Conservation (phyloP, 2,113 vertebrate species). For the Orthonyx spaldingii region DNA sequence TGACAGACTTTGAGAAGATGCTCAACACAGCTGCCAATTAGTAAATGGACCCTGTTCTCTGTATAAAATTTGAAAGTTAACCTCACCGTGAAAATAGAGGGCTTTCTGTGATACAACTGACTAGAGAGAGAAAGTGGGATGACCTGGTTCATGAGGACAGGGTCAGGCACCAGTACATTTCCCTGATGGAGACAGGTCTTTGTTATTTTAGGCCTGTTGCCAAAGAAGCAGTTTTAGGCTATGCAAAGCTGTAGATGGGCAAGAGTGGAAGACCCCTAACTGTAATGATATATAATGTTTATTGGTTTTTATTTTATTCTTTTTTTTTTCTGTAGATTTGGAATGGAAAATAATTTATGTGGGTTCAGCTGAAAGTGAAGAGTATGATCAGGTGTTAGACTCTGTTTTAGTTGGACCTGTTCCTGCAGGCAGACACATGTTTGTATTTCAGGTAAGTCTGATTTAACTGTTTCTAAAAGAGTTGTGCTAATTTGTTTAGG, state of each 20-base stretch:
- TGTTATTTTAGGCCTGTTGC: neutral
- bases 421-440: constrained; percentile 82
- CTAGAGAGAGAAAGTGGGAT: neutral
- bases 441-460: constrained; percentile 81
- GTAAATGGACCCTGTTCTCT: neutral
- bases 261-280: neutral
- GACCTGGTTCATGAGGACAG: neutral
- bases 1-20: neutral
- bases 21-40: neutral
- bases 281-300: neutral
- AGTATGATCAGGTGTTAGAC: constrained; percentile 82
- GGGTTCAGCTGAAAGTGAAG: constrained; percentile 83
- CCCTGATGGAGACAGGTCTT: neutral
- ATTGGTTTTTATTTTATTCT: neutral
- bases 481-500: neutral
- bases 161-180: neutral
- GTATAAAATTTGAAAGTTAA: neutral
- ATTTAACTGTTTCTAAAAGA: neutral
- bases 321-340: constrained; percentile 69
- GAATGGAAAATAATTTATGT: constrained; percentile 85
- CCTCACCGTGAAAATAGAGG: neutral
- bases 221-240: neutral
- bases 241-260: neutral
- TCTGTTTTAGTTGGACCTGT: constrained; percentile 82
- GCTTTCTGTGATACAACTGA: neutral